A percentile compares a stretch with the other conserved stretches of the same genome.
phyloP scores from a whole-genome alignment of 1,140 invertebrate species.

The Manduca sexta region DNA sequence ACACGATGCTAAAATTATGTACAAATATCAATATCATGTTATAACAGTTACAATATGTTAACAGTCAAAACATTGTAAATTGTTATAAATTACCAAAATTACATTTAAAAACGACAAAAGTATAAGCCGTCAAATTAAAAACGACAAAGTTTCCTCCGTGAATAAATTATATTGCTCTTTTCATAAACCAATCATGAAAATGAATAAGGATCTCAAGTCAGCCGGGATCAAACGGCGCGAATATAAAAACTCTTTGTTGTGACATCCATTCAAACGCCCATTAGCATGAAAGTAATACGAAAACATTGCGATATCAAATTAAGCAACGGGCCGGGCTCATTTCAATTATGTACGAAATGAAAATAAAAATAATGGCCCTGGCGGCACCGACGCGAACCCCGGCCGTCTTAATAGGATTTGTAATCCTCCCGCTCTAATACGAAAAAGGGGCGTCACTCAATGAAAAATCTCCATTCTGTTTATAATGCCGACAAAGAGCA shows the following conservation, averaged over 20 bases:
- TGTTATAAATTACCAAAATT: too few species aligned
- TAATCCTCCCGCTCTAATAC: slow-evolving; percentile 33
- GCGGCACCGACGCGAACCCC: slow-evolving; percentile 30
- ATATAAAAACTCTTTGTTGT: slow-evolving; percentile 1
- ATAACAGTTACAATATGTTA: too few species aligned
- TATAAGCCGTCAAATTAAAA: not conserved
- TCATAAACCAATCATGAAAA: not conserved
- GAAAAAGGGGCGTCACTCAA: slow-evolving; percentile 45
- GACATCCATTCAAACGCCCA: slow-evolving; percentile 7
- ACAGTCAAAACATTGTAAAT: too few species aligned
- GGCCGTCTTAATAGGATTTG: slow-evolving; percentile 45
- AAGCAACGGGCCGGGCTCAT: slow-evolving; percentile 38
- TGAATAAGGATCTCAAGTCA: not conserved
- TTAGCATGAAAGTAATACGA: slow-evolving; percentile 33
- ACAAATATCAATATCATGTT: too few species aligned
- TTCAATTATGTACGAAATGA: slow-evolving; percentile 55
- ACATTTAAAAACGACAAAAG: too few species aligned
- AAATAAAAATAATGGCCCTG: slow-evolving; percentile 46
- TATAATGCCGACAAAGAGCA: slow-evolving; percentile 41
- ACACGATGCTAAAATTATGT: too few species aligned
- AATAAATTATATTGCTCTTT: slow-evolving; percentile 1
- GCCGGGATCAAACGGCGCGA: not conserved
- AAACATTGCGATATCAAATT: slow-evolving; percentile 44
- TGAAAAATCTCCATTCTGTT: slow-evolving; percentile 50
- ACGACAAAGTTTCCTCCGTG: not conserved